phyloP scores from a whole-genome alignment of 2,113 vertebrate species.

The Gadus macrocephalus region DNA sequence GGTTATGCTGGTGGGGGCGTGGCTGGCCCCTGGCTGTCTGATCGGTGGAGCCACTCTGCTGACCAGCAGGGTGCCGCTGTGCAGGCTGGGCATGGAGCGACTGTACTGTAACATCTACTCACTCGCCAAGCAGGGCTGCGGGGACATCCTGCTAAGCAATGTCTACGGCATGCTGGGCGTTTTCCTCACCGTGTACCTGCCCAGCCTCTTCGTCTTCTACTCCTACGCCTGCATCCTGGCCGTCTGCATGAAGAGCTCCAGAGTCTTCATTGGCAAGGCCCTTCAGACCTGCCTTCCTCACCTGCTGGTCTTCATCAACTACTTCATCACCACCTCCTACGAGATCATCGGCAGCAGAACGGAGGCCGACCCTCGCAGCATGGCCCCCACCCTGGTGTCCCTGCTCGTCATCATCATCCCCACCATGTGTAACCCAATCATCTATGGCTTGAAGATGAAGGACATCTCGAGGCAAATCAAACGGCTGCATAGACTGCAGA shows the following conservation, averaged over 20 bases:
- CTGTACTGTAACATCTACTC: constrained; percentile 19
- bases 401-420: not conserved
- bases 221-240: not conserved
- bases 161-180: constrained; percentile 1
- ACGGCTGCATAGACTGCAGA: not conserved
- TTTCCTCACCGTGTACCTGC: not conserved
- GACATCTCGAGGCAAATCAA: not conserved
- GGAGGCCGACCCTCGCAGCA: not conserved
- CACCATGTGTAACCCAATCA: not conserved
- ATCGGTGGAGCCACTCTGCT: not conserved
- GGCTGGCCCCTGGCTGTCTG: constrained; percentile 1
- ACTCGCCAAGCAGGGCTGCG: constrained; percentile 7
- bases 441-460: not conserved
- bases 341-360: not conserved
- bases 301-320: not conserved
- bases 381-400: not conserved
- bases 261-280: not conserved
- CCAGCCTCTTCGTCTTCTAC: not conserved
- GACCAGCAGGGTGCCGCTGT: not conserved
- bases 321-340: not conserved
- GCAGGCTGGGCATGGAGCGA: not conserved
- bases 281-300: not conserved
- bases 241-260: not conserved
- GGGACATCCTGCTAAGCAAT: not conserved
- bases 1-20: constrained; percentile 13